Conservation (phyloP, 2,797 vertebrate genomes). For the Rhynchonycteris naso region DNA sequence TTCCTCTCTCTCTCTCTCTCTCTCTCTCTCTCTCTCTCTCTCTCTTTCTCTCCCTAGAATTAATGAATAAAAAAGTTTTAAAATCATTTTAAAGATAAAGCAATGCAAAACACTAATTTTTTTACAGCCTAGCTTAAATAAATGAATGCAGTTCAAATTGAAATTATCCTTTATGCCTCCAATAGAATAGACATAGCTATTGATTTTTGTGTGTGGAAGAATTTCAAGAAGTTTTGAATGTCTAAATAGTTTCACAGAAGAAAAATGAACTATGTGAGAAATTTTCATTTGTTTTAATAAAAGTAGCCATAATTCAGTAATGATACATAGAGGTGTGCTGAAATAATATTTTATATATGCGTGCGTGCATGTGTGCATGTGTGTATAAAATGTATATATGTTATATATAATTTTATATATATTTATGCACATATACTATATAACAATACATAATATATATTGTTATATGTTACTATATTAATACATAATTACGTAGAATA, state of each 20-base stretch:
- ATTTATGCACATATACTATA: not conserved
- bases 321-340: not conserved
- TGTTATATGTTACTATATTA: not conserved
- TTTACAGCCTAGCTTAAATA: not conserved
- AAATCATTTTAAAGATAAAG: not conserved
- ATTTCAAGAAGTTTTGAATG: constrained; percentile 15
- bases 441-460: not conserved
- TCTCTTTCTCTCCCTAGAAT: no score
- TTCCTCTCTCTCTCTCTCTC: no score
- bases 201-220: not conserved
- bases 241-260: not conserved
- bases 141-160: not conserved
- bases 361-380: not conserved
- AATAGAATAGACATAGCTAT: not conserved
- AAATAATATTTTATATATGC: not conserved
- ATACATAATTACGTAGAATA: not conserved
- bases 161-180: not conserved
- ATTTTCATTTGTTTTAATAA: constrained; percentile 25
- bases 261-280: constrained; percentile 27
- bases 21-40: no score
- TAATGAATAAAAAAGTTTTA: no score
- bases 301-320: not conserved
- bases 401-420: not conserved
- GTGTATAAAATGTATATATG: not conserved
- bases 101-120: not conserved